These are phyloP conservation scores for Oxyscelio sp. DNA, from an alignment of 2,888 invertebrate genomes.

Conservation along the genomic window DNA sequence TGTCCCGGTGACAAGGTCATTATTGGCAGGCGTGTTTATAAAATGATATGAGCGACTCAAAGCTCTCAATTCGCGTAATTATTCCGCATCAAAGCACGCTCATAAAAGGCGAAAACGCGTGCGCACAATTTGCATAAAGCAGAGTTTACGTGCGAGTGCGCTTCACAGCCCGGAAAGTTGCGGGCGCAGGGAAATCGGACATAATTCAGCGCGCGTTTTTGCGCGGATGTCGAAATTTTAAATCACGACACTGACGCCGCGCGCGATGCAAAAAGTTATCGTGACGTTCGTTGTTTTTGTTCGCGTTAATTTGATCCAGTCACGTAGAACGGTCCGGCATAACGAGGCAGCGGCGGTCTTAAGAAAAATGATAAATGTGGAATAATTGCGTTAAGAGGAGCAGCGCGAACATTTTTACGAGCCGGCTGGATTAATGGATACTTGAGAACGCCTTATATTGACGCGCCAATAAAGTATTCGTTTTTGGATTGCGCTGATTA, in stretches of 20 bases:
- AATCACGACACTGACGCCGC: slow-evolving; percentile 53
- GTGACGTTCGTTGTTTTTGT: slow-evolving; percentile 57
- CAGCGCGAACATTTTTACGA: slow-evolving; percentile 65
- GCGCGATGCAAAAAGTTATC: slow-evolving; percentile 52
- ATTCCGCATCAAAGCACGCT: no score
- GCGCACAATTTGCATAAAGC: no score
- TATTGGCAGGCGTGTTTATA: no score
- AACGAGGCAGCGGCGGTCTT: slow-evolving; percentile 65
- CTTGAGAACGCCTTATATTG: slow-evolving; percentile 47
- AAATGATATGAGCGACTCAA: no score
- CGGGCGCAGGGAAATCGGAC: slow-evolving; percentile 7
- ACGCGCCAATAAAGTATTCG: slow-evolving; percentile 61
- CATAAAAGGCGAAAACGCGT: no score
- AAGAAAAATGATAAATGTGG: slow-evolving; percentile 75
- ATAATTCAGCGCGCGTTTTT: slow-evolving; percentile 42
- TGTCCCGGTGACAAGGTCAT: no score
- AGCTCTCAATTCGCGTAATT: no score
- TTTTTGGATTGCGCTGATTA: slow-evolving; percentile 53
- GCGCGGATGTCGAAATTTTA: slow-evolving; percentile 53
- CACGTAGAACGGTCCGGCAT: slow-evolving; percentile 56
- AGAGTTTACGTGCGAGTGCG: slow-evolving; percentile 20
- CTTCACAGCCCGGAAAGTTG: no score
- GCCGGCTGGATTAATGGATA: slow-evolving; percentile 69
- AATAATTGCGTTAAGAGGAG: slow-evolving; percentile 73
- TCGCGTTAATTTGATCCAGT: slow-evolving; percentile 70